These are phyloP conservation scores for Nowickia ferox DNA, from an alignment of 2,888 invertebrate species.

Conservation along the genomic window DNA sequence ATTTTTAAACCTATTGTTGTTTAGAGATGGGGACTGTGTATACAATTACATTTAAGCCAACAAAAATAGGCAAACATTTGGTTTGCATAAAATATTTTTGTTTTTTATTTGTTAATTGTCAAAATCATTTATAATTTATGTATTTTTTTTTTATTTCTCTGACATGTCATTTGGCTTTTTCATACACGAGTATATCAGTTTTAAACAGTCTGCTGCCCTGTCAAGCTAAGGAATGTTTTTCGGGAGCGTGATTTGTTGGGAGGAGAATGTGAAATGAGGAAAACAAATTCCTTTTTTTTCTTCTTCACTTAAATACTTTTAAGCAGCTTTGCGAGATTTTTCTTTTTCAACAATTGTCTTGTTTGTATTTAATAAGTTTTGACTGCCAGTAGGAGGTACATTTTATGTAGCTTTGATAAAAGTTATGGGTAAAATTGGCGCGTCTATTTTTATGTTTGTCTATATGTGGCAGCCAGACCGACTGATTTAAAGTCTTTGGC, in stretches of 20 bases:
- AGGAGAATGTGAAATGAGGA: not conserved
- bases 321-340: constrained; percentile 35
- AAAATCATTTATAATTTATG: constrained; percentile 27
- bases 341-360: constrained; percentile 27
- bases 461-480: too few species aligned
- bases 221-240: not conserved
- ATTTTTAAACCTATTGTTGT: constrained; percentile 27
- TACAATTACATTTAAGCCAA: constrained; percentile 11
- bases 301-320: constrained; percentile 34
- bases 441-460: not conserved
- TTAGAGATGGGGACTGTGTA: not conserved
- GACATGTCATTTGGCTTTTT: constrained; percentile 21
- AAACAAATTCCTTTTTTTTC: not conserved
- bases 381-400: constrained; percentile 33
- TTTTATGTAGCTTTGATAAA: not conserved
- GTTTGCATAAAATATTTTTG: constrained; percentile 10
- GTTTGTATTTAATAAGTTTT: constrained; percentile 41
- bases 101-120: constrained; percentile 46
- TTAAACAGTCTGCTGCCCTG: not conserved
- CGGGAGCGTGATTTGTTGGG: not conserved
- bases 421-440: not conserved
- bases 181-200: constrained; percentile 25
- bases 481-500: too few species aligned
- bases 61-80: constrained; percentile 53
- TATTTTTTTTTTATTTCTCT: not conserved